Base-by-base conservation (phyloP, 2,113 vertebrate genomes). In the Nipponia nippon region DNA sequence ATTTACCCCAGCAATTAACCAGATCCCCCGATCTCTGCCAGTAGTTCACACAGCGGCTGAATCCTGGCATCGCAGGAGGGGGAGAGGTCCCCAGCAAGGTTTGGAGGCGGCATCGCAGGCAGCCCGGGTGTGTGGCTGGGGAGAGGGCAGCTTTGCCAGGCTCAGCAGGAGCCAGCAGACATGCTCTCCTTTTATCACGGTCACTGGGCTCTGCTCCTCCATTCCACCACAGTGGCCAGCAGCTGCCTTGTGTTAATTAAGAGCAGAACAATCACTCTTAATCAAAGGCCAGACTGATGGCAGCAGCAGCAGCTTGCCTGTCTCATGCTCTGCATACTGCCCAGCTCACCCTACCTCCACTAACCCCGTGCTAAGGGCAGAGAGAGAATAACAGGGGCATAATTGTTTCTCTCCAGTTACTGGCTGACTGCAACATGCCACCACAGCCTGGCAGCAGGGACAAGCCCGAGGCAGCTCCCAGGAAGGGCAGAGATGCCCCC, bases 201-300 rank as follows among this genome's bases (percentile, higher is more conserved):
- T 53, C 29, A 5, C 52, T 47, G 61, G 66, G 65, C 84, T 83
- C 44, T 59, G 80, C 83, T 89, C 4, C 61, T 72, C 78, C n/a
- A 49, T 75, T 78, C 87, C 66, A 47, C 73, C 53, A 55, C 36
- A 86, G 15, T 42, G 25, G 79, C 91, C 83, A 77, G 30, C 87
- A 89, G 73, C 92, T 56, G 90, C 50, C 84, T 79, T 17, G 30
- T 72, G 87, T 85, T 96, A 95, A 97, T 94, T 90, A 91, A 66
- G 34, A 62, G 40, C 17, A 65, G 82, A 79, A 70, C 50, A 90
- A 83, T 96, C 50, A 20, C 49, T 93, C 56, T 94, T 82, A 93
- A 96, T 97, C 75, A 73, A 78, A 87, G 84, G 62, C 49, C 92
- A 95, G 70, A 30, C 82, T 34, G 36, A 27, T 53, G 66, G 59